Base-by-base conservation (phyloP, 92 coral and sea anemone species). In the Palythoa caribaeorum region DNA sequence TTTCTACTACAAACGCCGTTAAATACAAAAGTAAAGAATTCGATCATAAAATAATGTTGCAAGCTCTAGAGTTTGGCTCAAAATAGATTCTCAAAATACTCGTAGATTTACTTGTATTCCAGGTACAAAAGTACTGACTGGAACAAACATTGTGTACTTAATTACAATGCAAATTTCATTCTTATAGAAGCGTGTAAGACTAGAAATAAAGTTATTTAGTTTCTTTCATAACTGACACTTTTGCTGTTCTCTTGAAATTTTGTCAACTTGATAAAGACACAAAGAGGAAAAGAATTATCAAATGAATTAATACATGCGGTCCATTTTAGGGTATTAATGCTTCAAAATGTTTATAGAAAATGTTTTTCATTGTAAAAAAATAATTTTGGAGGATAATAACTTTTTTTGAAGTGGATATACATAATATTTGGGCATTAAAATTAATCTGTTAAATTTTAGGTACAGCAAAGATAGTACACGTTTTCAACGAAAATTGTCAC, bases 21-120 rank as follows among this genome's bases (percentile, higher is more conserved):
- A 65, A 81, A 81, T 81, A 81, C 20, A 81, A 81, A 81, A 81
- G 86, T 81, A 81, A 81, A 81, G 86, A 65, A 81, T 81, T 66
- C 86, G 86, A 81, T 81, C 86, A 81, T 68, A 81, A 81, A 81
- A 81, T 81, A 81, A 81, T 81, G 86, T 81, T 53, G 74, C 38
- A 66, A 20, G 74, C 71, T 81, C 86, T 81, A 81, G 69, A 13
- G 62, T 68, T 81, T 68, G 59, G 86, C 75, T 81, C 86, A 81
- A 81, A 81, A 81, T 81, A 81, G 76, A 81, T 81, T 66, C 57
- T 81, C 54, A 66, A 81, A 81, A 81, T 81, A 81, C 76, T 77
- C 47, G 69, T 78, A 19, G 85, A 14, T 81, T 81, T 37, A n/a
- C 84, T 79, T 38, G 73, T 76, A 19, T 40, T 51, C 14, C 73